Base-by-base conservation (phyloP, 2,797 vertebrate species). In the Crocodylus rhombifer region DNA sequence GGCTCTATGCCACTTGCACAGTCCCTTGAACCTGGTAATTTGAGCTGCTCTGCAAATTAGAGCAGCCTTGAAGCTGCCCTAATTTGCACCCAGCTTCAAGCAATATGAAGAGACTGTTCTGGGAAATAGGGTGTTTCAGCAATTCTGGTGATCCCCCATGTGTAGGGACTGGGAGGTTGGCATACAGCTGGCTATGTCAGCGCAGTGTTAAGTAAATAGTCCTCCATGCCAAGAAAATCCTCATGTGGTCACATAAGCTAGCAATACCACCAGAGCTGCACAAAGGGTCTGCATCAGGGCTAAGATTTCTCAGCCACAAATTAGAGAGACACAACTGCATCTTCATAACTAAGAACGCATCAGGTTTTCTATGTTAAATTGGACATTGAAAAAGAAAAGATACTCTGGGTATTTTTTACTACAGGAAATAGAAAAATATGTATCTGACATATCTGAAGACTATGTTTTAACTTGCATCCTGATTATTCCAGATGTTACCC, bases 401-500 rank as follows among this genome's bases (percentile, higher is more conserved):
- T 80, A 90, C 7, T 14, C 3, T 87, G 61, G 86, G 6, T 86
- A 77, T 84, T 69, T 94, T 93, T 92, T 79, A 42, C 83, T 82
- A 81, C 79, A 95, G 94, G 94, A 96, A 96, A 96, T 93, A 92
- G 89, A 96, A 92, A 96, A 97, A 91, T 89, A 93, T 77, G 83
- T 91, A 95, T 91, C 82, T 94, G 95, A 94, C 82, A 62, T 96
- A 77, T 91, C 61, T 80, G 91, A 96, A 87, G 93, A 67, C 60
- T 84, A 26, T 28, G 86, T 89, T 96, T 95, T 92, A 95, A 91
- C 93, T 93, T 30, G 84, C 76, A 82, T 95, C 82, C 89, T 91
- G 92, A 80, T 87, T 73, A 87, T 80, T 93, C 95, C 95, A 96
- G 91, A 89, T 95, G 95, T 95, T 96, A 16, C 77, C 91, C 96